Base-by-base conservation (phyloP, 2,888 invertebrate species). In the Caenorhabditis plicata region DNA sequence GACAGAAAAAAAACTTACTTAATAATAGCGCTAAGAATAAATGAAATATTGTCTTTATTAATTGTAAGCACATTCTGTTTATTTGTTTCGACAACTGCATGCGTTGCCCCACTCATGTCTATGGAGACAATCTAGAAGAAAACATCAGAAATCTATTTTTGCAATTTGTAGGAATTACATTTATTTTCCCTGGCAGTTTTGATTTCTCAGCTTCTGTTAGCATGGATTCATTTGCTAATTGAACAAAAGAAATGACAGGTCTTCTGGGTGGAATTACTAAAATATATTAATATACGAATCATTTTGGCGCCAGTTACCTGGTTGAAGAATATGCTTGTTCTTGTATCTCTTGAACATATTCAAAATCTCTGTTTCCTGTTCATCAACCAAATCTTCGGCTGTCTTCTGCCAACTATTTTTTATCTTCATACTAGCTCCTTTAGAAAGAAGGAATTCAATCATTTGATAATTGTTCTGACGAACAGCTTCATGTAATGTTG, bases 401-500 rank as follows among this genome's bases (percentile, higher is more conserved):
- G 60, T 53, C 29, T 50, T 50, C 20, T 47, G 44, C 31, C 20
- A 27, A 36, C 27, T 46, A 17, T 60, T 58, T n/a, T 40, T 27
- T 7, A 45, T 36, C 38, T 43, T 51, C 23, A 55, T 31, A 36
- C 64, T 68, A 5, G 68, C 68, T 22, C 68, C 68, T 48, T 62
- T 64, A n/a, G 49, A 54, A 7, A 68, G 41, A n/a, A 68, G 38
- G 45, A 54, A 64, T 11, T 68, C 51, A 9, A 49, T 49, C 13
- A 68, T 60, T 9, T 41, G 38, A 11, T 9, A 19, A 31, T 62
- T 51, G 2, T 52, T 29, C 1, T 36, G 31, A 15, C 61, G 35
- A 29, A 64, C 51, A 5, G 68, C 68, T 35, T 52, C 49, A 38
- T 68, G 68, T 4, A 68, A 45, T 3, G 64, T 49, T 11, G 68